Evolutionary conservation across 2,888 invertebrate genomes (phyloP), one percentile per base, ranked within the genome.

Genomic region (Chaitophorus viminalis): DNA sequence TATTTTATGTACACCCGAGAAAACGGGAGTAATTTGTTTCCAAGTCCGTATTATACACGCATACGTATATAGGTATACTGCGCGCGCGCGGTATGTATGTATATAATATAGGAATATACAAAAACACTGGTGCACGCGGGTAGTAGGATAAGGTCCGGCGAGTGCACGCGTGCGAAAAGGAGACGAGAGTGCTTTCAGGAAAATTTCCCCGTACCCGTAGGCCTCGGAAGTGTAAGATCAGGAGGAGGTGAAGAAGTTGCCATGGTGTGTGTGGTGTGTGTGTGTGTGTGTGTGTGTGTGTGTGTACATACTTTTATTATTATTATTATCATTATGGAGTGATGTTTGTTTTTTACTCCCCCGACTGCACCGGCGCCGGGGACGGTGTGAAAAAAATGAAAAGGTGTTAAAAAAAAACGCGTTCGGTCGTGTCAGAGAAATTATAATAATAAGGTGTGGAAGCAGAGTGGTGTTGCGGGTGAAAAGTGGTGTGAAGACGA

Each of bases 1-100:
- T 70, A 46, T 82, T 82, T 68, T 31, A 17, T 52, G 52, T 31
- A 46, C 29, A 29, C 21, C 21, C 29, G 68, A 29, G 65, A 36
- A n/a, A 70, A 70, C 70, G 70, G 31, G 82, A 70, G 82, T 70
- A 82, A 82, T 82, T 82, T 70, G 82, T 72, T 82, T 81, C 46
- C 18, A 29, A 81, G 81, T 46, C 68, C 11, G 11, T 46, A 36
- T n/a, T 60, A 60, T 60, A 60, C 25, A 60, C 6, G 36, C 6
- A 46, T 46, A 46, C 9, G 6, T 39, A 39, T 39, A 39, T 60
- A 60, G 21, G 25, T 60, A 25, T 60, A 60, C 25, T 65, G n/a
- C n/a, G n/a, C 65, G 29, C 29, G n/a, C n/a, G n/a, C 65, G 29
- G n/a, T 9, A 5, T 25, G 21, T 25, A 9, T 9, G 36, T 65